A percentile compares a stretch with the other conserved stretches of the same genome.
Evolutionary conservation across 2,888 invertebrate genomes (phyloP).

Genomic region (Acrobasis suavella): DNA sequence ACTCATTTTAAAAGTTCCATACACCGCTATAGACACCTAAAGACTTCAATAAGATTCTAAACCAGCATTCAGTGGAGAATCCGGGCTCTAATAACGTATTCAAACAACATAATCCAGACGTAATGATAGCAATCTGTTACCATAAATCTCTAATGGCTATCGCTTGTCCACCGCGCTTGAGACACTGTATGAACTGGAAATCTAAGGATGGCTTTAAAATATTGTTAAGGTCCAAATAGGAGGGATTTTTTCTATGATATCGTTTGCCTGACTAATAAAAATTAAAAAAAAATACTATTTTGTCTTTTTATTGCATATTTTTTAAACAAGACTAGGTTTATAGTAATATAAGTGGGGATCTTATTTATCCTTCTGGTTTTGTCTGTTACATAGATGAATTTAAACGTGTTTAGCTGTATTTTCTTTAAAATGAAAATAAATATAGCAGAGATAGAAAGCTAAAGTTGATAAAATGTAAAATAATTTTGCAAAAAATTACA

Average conservation of each 20-base stretch:
- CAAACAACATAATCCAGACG: conserved; percentile 75
- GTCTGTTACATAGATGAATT: too few species aligned
- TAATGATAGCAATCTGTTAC: conserved; percentile 77
- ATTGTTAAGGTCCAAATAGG: neutral
- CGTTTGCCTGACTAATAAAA: too few species aligned
- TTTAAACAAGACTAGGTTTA: too few species aligned
- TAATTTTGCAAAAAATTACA: too few species aligned
- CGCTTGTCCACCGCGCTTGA: conserved; percentile 63
- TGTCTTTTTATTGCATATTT: too few species aligned
- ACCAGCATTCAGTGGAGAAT: conserved; percentile 13
- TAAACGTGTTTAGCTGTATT: too few species aligned
- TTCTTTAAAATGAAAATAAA: too few species aligned
- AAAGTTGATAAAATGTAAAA: neutral
- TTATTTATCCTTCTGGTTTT: too few species aligned
- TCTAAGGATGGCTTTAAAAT: neutral
- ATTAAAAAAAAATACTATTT: too few species aligned
- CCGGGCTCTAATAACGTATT: conserved; percentile 65
- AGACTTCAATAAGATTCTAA: conserved; percentile 4
- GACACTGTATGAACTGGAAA: neutral
- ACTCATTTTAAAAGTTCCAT: neutral
- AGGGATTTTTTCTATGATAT: too few species aligned
- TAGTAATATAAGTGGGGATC: too few species aligned
- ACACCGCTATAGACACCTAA: neutral
- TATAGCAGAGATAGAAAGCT: neutral
- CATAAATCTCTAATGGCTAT: conserved; percentile 76